These are phyloP conservation scores for Trichonephila inaurata DNA, from an alignment of 1,140 invertebrate species.

Conservation along the genomic window DNA sequence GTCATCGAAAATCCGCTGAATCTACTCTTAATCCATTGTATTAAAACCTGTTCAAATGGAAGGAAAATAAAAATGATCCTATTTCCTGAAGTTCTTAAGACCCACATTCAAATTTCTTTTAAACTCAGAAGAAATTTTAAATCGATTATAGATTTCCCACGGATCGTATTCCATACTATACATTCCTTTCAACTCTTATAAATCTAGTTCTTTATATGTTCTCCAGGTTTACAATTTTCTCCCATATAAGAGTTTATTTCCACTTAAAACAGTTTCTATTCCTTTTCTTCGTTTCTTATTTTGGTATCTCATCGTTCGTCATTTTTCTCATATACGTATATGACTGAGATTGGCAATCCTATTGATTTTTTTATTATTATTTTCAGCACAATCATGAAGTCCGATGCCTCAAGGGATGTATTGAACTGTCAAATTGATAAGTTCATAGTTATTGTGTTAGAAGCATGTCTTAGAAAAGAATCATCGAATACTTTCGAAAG, in stretches of 20 bases:
- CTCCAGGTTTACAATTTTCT: neutral
- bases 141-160: conserved; percentile 2
- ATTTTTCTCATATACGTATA: neutral
- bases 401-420: neutral
- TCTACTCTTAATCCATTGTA: neutral
- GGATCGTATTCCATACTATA: neutral
- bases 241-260: neutral
- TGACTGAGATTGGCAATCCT: neutral
- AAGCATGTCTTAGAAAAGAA: neutral
- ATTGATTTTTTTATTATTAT: neutral
- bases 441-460: neutral
- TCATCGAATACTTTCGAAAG: conserved; percentile 25
- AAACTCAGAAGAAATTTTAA: neutral
- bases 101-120: neutral
- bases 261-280: neutral
- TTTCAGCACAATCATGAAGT: neutral
- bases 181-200: neutral
- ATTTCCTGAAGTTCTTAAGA: neutral
- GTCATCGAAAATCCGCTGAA: neutral
- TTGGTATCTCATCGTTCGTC: neutral
- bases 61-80: neutral
- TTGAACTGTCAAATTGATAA: conserved; percentile 6
- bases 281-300: neutral
- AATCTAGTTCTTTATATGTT: neutral
- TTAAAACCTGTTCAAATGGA: no score